Base-by-base conservation (phyloP, 2,797 vertebrate genomes). In the Phoeniculus purpureus region DNA sequence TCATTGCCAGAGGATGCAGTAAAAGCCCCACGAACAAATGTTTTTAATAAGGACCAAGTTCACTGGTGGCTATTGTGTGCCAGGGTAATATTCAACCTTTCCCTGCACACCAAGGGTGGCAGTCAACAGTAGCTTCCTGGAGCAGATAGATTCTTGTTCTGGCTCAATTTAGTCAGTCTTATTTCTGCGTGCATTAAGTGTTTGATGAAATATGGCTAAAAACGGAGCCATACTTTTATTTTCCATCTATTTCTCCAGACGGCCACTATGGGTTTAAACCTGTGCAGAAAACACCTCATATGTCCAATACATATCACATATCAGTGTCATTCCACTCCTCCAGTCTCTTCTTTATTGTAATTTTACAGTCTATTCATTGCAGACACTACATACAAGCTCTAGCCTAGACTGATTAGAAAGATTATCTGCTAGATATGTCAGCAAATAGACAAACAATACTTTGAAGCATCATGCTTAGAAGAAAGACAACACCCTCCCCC, bases 371-470 rank as follows among this genome's bases (percentile, higher is more conserved):
- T 65, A 10, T 55, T 65, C 13, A 27, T 25, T 40, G 31, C 66
- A 78, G 7, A 32, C 12, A 60, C 79, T 71, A 37, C 27, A 19
- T 26, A 21, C 20, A 67, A 67, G 10, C n/a, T 83, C 25, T 43
- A 85, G 19, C 8, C 29, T 52, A 74, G 68, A 45, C 5, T 40
- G 37, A 20, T 34, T 62, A 14, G 48, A 74, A 74, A n/a, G 4
- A 21, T 56, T 51, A 66, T 80, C 70, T 78, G 7, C 9, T 68
- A 66, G 18, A 2, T 64, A 34, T 61, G 17, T 45, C 79, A 90
- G 20, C 76, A 89, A 91, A 89, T 58, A 87, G 79, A 78, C 52
- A 90, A 86, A 68, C 23, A 77, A 45, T 72, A 67, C 34, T 68
- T 66, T 72, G 64, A 89, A 22, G 21, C 64, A 10, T 10, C 23